Evolutionary conservation across 2,888 invertebrate species (phyloP), one percentile per base, ranked within the genome.

Genomic region (Margaritifera margaritifera): DNA sequence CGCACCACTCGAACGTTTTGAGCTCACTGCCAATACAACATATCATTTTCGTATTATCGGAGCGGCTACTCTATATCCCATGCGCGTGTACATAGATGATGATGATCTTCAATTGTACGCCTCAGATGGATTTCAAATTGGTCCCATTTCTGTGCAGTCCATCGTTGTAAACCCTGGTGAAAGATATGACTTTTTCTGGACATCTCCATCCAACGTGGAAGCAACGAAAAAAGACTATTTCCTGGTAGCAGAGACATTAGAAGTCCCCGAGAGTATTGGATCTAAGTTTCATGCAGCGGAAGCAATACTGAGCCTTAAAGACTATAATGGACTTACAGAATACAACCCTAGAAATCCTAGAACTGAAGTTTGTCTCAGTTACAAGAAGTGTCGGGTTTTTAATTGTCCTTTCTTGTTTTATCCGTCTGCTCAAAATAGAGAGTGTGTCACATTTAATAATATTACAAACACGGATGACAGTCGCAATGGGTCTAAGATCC

Each of bases 81-180:
- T n/a, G n/a, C n/a, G n/a, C n/a, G n/a, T n/a, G n/a, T n/a, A n/a
- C n/a, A 11, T n/a, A 11, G n/a, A n/a, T n/a, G n/a, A n/a, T n/a
- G n/a, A n/a, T n/a, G n/a, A 0, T 69, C 81, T 20, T 74, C 79
- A 8, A 68, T 75, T n/a, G 78, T 80, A 61, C 70, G 80, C n/a
- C 25, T 73, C 77, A 1, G 84, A 83, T 62, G 78, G 78, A 1
- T 68, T 53, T 20, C 69, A 79, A 11, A 19, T 83, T 3, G 69
- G 71, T 42, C 73, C 73, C 2, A 52, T 75, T 15, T 52, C 59
- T 1, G 77, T 78, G 2, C 72, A 82, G n/a, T 75, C 72, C 11
- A 66, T 84, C 3, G 64, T 79, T 4, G 69, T 82, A 27, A 74
- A 75, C 52, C 73, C 80, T 2, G 84, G 83, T 0, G 83, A 84